Conservation (phyloP, 2,113 vertebrate species). For the Ammodytes dubius region DNA sequence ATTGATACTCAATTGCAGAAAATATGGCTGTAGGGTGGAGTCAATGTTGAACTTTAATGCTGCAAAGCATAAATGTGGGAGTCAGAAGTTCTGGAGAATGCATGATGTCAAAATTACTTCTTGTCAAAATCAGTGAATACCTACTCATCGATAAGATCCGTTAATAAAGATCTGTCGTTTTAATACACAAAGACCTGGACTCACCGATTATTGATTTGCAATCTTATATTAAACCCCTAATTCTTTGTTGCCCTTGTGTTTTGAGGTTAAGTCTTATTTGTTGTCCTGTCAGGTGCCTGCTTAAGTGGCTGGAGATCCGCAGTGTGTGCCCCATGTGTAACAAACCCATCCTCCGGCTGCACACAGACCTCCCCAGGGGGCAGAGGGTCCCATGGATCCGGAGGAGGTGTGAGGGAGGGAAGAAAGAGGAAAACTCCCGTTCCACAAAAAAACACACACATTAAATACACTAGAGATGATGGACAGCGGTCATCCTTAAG, state of each 20-base stretch:
- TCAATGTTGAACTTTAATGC: too few relatives aligned
- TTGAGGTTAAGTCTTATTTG: neutral
- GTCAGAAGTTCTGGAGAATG: too few relatives aligned
- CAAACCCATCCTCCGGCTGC: conserved; percentile 86
- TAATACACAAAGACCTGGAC: too few relatives aligned
- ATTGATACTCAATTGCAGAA: too few relatives aligned
- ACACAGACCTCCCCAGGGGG: conserved; percentile 80
- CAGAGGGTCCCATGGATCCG: conserved; percentile 83
- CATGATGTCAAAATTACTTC: too few relatives aligned
- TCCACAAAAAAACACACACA: conserved; percentile 62
- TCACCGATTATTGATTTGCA: too few relatives aligned
- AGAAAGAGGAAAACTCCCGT: conserved; percentile 19
- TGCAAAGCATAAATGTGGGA: too few relatives aligned
- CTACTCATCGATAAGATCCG: too few relatives aligned
- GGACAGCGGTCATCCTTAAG: conserved; percentile 61
- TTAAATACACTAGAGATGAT: conserved; percentile 65
- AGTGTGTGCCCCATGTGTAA: conserved; percentile 90
- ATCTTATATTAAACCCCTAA: too few relatives aligned
- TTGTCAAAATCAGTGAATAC: too few relatives aligned
- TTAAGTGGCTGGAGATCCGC: conserved; percentile 89
- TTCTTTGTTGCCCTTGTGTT: neutral
- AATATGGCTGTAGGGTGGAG: too few relatives aligned
- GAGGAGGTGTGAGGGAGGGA: conserved; percentile 83
- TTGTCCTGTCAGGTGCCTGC: conserved; percentile 83
- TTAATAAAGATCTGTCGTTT: too few relatives aligned